Conservation (phyloP, 2,113 vertebrate species). For the Hyla sarda region DNA sequence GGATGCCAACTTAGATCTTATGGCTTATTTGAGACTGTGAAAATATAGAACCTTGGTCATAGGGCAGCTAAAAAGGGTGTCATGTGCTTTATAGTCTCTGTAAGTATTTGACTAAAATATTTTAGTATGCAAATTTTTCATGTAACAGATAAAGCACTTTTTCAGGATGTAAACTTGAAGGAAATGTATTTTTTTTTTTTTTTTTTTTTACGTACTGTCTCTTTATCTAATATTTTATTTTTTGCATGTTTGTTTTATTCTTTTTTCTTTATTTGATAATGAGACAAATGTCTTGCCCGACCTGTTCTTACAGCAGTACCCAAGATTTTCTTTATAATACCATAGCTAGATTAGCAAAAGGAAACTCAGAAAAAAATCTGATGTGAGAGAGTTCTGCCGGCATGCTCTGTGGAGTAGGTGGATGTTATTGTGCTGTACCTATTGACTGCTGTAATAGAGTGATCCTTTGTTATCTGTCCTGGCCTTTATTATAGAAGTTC, state of each 20-base stretch:
- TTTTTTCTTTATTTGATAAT: not conserved
- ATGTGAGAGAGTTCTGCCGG: too few species aligned
- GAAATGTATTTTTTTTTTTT: not conserved
- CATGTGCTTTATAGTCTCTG: not conserved
- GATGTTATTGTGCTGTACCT: too few species aligned
- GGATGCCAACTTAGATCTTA: conserved; percentile 35
- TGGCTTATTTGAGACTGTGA: conserved; percentile 7
- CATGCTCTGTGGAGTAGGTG: too few species aligned
- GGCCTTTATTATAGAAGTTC: too few species aligned
- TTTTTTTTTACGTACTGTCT: not conserved
- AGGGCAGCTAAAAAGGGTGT: not conserved
- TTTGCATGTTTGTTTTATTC: not conserved
- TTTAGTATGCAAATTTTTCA: not conserved
- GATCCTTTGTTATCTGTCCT: too few species aligned
- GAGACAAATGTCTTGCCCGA: too few species aligned
- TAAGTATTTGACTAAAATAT: not conserved
- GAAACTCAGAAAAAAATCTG: too few species aligned
- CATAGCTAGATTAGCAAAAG: too few species aligned
- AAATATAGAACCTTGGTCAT: not conserved
- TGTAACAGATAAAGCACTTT: not conserved
- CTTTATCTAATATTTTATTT: not conserved
- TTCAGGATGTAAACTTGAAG: not conserved
- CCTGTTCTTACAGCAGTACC: too few species aligned
- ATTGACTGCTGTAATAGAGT: too few species aligned
- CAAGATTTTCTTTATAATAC: too few species aligned